These are phyloP conservation scores for Caiman crocodilus DNA, from an alignment of 2,797 vertebrate genomes.

Conservation along the genomic window DNA sequence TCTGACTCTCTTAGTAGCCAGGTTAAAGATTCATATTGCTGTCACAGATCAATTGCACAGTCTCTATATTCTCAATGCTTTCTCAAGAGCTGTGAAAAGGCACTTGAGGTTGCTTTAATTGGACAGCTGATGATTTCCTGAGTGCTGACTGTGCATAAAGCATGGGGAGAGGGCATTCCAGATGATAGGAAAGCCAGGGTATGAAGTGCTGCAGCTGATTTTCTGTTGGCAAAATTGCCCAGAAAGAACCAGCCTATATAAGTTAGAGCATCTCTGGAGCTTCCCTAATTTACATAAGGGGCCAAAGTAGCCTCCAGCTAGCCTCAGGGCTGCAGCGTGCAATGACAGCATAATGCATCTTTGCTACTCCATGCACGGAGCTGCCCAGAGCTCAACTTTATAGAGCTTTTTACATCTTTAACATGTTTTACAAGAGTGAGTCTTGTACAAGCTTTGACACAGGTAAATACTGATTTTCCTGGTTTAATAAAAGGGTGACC, in stretches of 20 bases:
- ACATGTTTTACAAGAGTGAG: neutral
- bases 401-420: neutral
- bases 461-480: neutral
- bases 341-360: neutral
- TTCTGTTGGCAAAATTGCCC: neutral
- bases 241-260: neutral
- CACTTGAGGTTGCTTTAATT: neutral
- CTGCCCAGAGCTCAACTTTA: neutral
- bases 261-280: neutral
- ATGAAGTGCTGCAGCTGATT: neutral
- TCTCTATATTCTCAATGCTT: neutral
- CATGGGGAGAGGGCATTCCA: neutral
- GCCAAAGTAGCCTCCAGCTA: neutral
- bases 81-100: neutral
- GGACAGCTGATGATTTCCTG: neutral
- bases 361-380: neutral
- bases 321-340: neutral
- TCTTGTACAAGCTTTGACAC: rapidly evolving
- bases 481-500: neutral
- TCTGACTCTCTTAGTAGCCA: neutral
- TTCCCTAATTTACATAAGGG: neutral
- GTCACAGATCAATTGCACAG: neutral
- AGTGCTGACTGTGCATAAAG: neutral
- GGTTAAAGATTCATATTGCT: neutral
- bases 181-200: rapidly evolving